Base-by-base conservation (phyloP, 1,140 invertebrate species). In the Drosophila littoralis region DNA sequence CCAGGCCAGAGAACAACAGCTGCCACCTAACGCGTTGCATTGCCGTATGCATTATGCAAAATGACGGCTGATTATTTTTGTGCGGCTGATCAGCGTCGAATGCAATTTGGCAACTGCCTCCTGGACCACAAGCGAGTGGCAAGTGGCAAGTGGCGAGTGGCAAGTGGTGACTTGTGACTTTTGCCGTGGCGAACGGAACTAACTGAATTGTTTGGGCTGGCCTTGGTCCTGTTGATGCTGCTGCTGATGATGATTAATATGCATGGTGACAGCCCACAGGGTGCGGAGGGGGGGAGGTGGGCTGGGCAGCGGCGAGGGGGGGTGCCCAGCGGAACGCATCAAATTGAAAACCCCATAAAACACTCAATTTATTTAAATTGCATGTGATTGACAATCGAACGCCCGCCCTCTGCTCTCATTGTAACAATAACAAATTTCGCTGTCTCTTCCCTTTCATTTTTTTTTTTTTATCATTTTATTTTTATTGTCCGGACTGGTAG, bases 301-400 rank as follows among this genome's bases (percentile, higher is more conserved):
- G 17, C 22, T 28, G 5, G 5, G 3, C 22, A 28, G 22, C 4
- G 22, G 22, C 4, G 22, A 28, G 4, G 36, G 42, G 8, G 8
- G 33, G 22, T 9, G 71, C 22, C 22, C 7, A 33, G n/a, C 17
- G 9, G 13, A 13, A 48, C 48, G 63, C 70, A 69, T 73, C 75
- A 89, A 89, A 89, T 89, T 89, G 84, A 90, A 89, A 89, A 90
- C 71, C 85, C 74, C 88, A 89, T 89, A 89, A 89, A 89, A 89
- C 84, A 89, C 84, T 89, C 84, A 90, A 89, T 89, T 89, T 89
- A 84, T 89, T 89, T 89, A 89, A 89, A 89, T 89, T 89, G 84
- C 81, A 89, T 81, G 68, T 82, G 84, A 89, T 89, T 89, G 84
- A 89, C 84, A 85, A 85, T 85, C 75, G 70, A 74, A 69, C 36